phyloP scores from a whole-genome alignment of 2,888 invertebrate genomes.

The Schizaphis graminum region DNA sequence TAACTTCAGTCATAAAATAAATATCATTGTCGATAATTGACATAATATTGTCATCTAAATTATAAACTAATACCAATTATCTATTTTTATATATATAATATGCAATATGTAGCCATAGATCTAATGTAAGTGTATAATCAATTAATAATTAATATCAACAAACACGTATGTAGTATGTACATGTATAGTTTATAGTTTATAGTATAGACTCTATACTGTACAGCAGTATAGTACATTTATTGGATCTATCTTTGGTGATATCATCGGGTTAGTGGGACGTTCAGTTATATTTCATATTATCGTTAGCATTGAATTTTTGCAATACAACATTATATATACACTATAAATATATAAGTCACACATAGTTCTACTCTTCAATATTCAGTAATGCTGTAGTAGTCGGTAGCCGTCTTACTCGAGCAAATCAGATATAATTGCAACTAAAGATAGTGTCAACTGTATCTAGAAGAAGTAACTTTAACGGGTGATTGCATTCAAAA shows the following conservation, averaged over 20 bases:
- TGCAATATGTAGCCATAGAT: not conserved
- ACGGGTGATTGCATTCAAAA: not conserved
- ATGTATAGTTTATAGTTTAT: no score
- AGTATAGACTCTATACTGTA: no score
- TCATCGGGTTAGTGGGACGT: not conserved
- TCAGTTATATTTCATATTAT: not conserved
- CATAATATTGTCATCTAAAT: not conserved
- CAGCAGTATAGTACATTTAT: not conserved
- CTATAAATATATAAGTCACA: not conserved
- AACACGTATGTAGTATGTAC: not conserved
- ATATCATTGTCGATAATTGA: not conserved
- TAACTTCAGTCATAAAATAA: not conserved
- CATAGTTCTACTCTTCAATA: not conserved
- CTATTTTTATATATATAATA: not conserved
- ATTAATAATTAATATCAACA: not conserved
- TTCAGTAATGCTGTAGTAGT: not conserved
- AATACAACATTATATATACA: not conserved
- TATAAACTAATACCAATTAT: not conserved
- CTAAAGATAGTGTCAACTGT: not conserved
- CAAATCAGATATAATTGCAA: not conserved
- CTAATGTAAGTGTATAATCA: not conserved
- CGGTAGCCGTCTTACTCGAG: not conserved
- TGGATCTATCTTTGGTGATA: not conserved
- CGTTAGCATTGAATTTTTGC: not conserved
- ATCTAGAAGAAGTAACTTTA: not conserved